Evolutionary conservation across 1,140 invertebrate genomes (phyloP), one percentile per base, ranked within the genome.

Genomic region (Dendroctonus ponderosae): DNA sequence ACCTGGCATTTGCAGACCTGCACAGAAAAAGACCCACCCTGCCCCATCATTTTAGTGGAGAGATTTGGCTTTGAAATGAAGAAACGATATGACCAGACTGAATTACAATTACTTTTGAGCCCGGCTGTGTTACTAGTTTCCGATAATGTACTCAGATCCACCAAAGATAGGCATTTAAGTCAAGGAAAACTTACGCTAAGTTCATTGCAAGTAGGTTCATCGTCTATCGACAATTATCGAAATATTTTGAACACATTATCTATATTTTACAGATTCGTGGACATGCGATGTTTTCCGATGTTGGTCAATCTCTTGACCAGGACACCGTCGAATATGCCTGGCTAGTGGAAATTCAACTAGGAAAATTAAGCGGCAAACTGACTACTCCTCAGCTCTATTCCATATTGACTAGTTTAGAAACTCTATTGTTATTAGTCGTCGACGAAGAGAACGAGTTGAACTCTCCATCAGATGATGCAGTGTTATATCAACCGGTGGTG

Each of bases 271-370:
- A 46, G 56, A 61, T 53, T 59, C 41, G 41, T 15, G 26, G 43
- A 6, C 65, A 61, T 42, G 65, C 57, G n/a, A 60, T 63, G 50
- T 63, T 53, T 51, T 63, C 52, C 7, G 51, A 63, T 46, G 61
- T 63, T 12, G 61, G 61, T 6, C 61, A 87, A 42, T 49, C 87
- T 40, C 80, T 97, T 15, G 93, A 96, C 75, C 89, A 95, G 78
- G 96, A 98, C 76, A 98, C 96, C 0, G 77, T 98, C 6, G 97
- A 99, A 77, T 99, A 99, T 79, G 94, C 91, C 0, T 99, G 97
- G 97, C 79, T 92, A 62, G 85, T 93, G 68, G 91, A 94, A 77
- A 82, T 92, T 5, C 91, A 93, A 69, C 73, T 93, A 26, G 91
- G 92, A 0, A 92, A 92, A 79, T 77, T 94, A 7, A 91, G 87